Evolutionary conservation across 2,113 vertebrate species (phyloP).

Genomic region (Gallinago undulata): DNA sequence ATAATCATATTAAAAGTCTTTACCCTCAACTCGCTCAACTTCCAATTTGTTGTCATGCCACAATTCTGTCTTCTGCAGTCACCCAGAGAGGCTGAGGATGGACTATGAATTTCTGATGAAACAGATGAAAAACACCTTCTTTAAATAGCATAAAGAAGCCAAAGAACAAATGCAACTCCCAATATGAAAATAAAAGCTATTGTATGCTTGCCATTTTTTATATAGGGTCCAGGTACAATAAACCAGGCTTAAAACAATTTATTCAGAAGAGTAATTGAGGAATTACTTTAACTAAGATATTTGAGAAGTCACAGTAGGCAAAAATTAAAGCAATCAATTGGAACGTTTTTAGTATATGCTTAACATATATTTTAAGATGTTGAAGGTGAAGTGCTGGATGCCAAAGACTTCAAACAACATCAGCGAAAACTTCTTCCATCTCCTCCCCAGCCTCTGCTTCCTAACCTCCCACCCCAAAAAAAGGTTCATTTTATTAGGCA

Average conservation of each 20-base stretch:
- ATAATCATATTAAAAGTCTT: conserved; percentile 40
- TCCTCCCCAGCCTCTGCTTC: background rate
- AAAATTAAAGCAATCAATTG: background rate
- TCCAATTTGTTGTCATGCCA: conserved; percentile 46
- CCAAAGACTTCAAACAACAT: background rate
- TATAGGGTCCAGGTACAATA: background rate
- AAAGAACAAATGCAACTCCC: background rate
- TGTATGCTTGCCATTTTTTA: background rate
- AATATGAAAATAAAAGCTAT: background rate
- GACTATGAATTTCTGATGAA: conserved; percentile 51
- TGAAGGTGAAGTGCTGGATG: background rate
- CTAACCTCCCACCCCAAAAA: background rate
- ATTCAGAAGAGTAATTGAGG: background rate
- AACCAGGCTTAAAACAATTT: background rate
- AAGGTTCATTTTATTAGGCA: background rate
- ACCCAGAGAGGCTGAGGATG: conserved; percentile 43
- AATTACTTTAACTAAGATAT: background rate
- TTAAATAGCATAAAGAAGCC: background rate
- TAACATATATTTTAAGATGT: background rate
- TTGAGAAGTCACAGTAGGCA: background rate
- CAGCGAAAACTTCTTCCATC: background rate
- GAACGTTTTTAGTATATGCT: background rate
- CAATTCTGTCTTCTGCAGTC: conserved; percentile 55
- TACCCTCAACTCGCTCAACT: conserved; percentile 50
- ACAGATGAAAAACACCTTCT: conserved; percentile 46